Percentiles rank a stretch among this genome's conserved stretches.
These are phyloP conservation scores for Colossoma macropomum DNA, from an alignment of 2,113 vertebrate species.

Conservation along the genomic window DNA sequence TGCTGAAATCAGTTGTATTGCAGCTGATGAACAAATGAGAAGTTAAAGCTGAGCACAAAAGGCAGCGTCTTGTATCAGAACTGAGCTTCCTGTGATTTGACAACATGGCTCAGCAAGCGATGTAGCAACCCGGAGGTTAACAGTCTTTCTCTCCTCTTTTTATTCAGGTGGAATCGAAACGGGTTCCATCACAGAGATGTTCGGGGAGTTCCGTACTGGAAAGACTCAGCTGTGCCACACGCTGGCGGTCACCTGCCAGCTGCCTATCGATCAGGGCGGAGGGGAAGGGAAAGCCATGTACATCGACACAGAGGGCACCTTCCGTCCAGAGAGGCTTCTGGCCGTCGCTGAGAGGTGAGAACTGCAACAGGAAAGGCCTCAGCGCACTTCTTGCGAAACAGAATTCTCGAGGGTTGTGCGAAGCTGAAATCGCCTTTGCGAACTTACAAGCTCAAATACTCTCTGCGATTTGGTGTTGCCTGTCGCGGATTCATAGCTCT, in stretches of 20 bases:
- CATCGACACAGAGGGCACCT: slow-evolving; percentile 96
- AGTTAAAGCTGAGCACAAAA: no score
- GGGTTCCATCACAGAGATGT: slow-evolving; percentile 97
- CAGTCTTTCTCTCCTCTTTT: not conserved
- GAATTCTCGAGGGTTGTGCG: no score
- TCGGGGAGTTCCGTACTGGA: slow-evolving; percentile 96
- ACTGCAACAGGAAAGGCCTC: no score
- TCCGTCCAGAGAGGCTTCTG: slow-evolving; percentile 92
- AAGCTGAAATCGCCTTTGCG: no score
- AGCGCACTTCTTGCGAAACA: no score
- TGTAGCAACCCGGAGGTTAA: rapidly evolving
- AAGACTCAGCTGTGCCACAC: slow-evolving; percentile 98
- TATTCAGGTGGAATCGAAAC: slow-evolving; percentile 93
- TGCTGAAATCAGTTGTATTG: not conserved
- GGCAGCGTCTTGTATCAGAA: no score
- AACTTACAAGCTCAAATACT: no score
- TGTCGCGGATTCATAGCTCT: no score
- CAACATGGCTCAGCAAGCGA: no score
- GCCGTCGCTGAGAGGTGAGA: slow-evolving; percentile 94
- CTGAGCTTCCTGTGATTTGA: no score
- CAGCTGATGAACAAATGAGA: not conserved
- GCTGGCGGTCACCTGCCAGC: slow-evolving; percentile 95
- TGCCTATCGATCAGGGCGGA: slow-evolving; percentile 94
- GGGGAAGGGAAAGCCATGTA: slow-evolving; percentile 99
- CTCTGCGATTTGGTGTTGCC: no score